A percentile compares a stretch with the other conserved stretches of the same genome.
These are phyloP conservation scores for Rhagium mordax DNA, from an alignment of 2,888 invertebrate genomes.

Conservation along the genomic window DNA sequence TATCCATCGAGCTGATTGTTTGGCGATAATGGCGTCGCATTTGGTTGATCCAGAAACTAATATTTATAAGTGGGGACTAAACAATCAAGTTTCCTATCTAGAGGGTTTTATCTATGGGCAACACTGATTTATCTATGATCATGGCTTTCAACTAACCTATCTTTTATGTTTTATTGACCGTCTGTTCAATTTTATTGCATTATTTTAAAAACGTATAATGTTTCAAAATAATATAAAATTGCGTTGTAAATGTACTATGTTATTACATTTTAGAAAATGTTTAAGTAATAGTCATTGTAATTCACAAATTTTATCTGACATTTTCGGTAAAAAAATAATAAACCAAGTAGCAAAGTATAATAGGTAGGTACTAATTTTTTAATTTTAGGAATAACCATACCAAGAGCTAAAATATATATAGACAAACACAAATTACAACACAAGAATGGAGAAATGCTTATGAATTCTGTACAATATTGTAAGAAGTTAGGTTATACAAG, in stretches of 20 bases:
- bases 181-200: too few relatives aligned
- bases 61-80: too few relatives aligned
- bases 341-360: background rate
- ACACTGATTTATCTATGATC: too few relatives aligned
- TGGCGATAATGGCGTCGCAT: too few relatives aligned
- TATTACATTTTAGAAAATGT: background rate
- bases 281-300: slow-evolving; percentile 3
- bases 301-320: slow-evolving; percentile 30
- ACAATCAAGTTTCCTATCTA: too few relatives aligned
- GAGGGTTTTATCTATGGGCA: too few relatives aligned
- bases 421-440: slow-evolving; percentile 44
- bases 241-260: slow-evolving; percentile 5
- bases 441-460: slow-evolving; percentile 45
- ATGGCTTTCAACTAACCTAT: too few relatives aligned
- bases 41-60: too few relatives aligned
- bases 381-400: slow-evolving; percentile 34
- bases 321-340: slow-evolving; percentile 37
- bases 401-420: slow-evolving; percentile 46
- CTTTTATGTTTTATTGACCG: background rate
- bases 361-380: background rate
- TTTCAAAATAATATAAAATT: slow-evolving; percentile 12
- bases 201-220: too few relatives aligned
- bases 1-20: too few relatives aligned
- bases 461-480: slow-evolving; percentile 54
- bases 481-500: slow-evolving; percentile 70